A percentile compares a stretch with the other conserved stretches of the same genome.
phyloP scores from a whole-genome alignment of 1,140 invertebrate species.

The Eufriesea mexicana region DNA sequence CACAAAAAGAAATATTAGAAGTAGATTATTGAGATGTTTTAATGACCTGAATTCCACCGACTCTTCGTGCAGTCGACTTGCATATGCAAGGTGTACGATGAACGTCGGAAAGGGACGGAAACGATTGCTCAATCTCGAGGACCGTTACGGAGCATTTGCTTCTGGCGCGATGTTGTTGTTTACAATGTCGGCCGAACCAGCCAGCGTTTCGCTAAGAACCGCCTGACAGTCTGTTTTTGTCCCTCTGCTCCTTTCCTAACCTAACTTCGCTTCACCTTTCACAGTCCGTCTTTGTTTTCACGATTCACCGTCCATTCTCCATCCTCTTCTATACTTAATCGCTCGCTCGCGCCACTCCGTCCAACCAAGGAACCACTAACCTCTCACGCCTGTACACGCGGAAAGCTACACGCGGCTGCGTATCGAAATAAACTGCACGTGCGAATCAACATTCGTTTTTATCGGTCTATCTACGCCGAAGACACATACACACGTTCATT shows the following conservation, averaged over 20 bases:
- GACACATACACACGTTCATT: not conserved
- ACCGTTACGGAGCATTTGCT: constrained; percentile 56
- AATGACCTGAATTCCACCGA: not conserved
- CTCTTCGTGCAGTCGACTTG: not conserved
- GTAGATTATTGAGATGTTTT: not conserved
- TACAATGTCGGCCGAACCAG: constrained; percentile 45
- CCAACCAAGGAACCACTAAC: not conserved
- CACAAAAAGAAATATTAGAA: not conserved
- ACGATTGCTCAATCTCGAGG: constrained; percentile 60
- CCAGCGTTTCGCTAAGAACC: constrained; percentile 34
- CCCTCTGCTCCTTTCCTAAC: not conserved
- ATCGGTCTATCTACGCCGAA: not conserved
- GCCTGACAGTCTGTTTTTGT: not conserved
- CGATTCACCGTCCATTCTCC: not conserved
- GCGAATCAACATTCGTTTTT: not conserved
- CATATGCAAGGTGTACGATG: constrained; percentile 38
- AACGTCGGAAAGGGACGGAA: constrained; percentile 48
- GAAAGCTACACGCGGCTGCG: not conserved
- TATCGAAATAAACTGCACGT: constrained; percentile 29
- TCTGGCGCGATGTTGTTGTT: constrained; percentile 49
- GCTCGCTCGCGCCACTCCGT: too few species aligned
- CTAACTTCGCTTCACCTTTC: not conserved
- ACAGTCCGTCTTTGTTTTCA: not conserved
- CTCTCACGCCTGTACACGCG: not conserved
- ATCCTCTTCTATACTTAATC: not conserved